Evolutionary conservation across 2,888 invertebrate genomes (phyloP).

Genomic region (Cyclophora punctaria): DNA sequence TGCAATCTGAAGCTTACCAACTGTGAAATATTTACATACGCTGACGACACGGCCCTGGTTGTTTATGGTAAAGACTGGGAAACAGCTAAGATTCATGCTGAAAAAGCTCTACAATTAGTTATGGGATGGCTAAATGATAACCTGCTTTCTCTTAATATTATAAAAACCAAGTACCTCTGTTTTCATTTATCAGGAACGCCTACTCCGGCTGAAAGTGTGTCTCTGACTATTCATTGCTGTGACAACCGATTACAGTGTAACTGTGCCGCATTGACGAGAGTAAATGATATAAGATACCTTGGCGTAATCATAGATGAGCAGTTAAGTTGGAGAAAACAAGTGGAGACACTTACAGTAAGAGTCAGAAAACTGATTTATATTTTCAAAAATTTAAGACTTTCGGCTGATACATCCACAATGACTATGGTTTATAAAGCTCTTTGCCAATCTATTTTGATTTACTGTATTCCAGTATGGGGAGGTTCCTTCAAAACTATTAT

Average conservation of each 20-base stretch:
- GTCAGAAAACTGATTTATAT: conserved; percentile 6
- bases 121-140: conserved; percentile 1
- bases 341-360: not conserved
- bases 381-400: conserved; percentile 6
- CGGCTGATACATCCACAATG: not conserved
- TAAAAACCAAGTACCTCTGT: conserved; percentile 4
- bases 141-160: conserved; percentile 2
- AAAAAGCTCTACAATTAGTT: conserved; percentile 1
- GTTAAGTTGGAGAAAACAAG: not conserved
- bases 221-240: not conserved
- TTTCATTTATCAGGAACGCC: not conserved
- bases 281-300: not conserved
- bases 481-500: not conserved
- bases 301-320: not conserved
- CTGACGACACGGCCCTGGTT: conserved; percentile 3
- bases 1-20: conserved; percentile 1
- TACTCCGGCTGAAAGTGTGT: not conserved
- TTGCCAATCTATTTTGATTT: conserved; percentile 1
- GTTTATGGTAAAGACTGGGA: not conserved
- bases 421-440: not conserved
- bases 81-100: not conserved
- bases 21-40: not conserved
- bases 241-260: not conserved
- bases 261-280: not conserved
- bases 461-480: conserved; percentile 8